These are phyloP conservation scores for Leptopilina syphax DNA, from an alignment of 2,888 invertebrate species.

Conservation along the genomic window DNA sequence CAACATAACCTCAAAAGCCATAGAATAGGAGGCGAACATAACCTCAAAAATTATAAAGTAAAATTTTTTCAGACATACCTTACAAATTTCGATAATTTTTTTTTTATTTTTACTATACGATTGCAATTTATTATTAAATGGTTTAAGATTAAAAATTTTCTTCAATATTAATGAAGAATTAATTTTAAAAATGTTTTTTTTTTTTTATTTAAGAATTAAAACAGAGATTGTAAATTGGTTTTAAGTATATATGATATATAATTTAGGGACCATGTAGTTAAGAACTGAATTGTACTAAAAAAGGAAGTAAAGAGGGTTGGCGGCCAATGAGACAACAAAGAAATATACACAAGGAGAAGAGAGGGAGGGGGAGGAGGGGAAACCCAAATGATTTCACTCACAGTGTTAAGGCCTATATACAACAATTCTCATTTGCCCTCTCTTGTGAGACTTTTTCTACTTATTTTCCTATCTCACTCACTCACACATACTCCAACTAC, in stretches of 20 bases:
- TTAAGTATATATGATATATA: background rate
- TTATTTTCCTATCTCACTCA: conserved; percentile 27
- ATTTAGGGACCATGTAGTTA: background rate
- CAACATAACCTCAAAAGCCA: no score
- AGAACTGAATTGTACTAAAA: conserved; percentile 2
- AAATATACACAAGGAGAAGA: background rate
- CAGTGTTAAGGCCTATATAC: background rate
- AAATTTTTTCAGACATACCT: no score
- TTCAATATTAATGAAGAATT: no score
- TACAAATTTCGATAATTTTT: no score
- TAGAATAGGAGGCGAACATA: no score
- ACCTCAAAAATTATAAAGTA: no score
- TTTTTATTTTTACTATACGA: no score
- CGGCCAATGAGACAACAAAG: conserved; percentile 31
- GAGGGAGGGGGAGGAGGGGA: background rate
- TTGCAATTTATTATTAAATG: no score
- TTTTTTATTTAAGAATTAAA: no score
- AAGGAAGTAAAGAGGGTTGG: conserved; percentile 24
- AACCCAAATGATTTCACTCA: conserved; percentile 21
- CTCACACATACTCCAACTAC: background rate
- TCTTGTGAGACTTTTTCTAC: conserved; percentile 18
- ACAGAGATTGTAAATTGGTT: background rate
- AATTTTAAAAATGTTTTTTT: no score
- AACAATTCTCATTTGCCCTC: conserved; percentile 28
- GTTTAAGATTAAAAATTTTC: no score